Evolutionary conservation across 2,888 invertebrate genomes (phyloP).

Genomic region (Plebejus argus): DNA sequence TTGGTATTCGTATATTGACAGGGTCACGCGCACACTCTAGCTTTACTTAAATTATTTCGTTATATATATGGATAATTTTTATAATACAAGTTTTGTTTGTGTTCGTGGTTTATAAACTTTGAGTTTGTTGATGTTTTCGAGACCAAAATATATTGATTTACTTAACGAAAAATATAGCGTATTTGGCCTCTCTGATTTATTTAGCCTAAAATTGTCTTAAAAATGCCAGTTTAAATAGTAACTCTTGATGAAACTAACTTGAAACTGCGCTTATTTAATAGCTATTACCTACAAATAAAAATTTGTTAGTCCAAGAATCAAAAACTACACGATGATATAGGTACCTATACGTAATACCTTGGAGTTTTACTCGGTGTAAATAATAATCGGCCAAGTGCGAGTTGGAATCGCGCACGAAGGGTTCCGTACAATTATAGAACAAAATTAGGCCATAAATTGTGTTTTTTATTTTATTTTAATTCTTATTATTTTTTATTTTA

Average conservation of each 20-base stretch:
- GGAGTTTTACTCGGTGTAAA: no score
- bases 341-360: no score
- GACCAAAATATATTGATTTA: not conserved
- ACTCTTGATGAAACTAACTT: not conserved
- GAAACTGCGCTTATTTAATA: not conserved
- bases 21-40: not conserved
- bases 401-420: no score
- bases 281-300: no score
- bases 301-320: no score
- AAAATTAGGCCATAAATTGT: no score
- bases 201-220: not conserved
- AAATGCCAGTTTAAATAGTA: not conserved
- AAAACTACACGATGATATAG: no score
- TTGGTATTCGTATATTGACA: constrained; percentile 31
- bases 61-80: not conserved
- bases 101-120: not conserved
- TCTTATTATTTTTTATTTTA: no score
- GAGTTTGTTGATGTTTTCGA: not conserved
- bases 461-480: no score
- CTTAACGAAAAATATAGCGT: not conserved
- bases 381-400: no score
- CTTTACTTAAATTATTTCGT: not conserved
- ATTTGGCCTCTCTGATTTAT: not conserved
- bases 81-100: not conserved
- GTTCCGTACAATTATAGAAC: no score